These are phyloP conservation scores for Crocidura indochinensis DNA, from an alignment of 2,797 vertebrate species.

Conservation along the genomic window DNA sequence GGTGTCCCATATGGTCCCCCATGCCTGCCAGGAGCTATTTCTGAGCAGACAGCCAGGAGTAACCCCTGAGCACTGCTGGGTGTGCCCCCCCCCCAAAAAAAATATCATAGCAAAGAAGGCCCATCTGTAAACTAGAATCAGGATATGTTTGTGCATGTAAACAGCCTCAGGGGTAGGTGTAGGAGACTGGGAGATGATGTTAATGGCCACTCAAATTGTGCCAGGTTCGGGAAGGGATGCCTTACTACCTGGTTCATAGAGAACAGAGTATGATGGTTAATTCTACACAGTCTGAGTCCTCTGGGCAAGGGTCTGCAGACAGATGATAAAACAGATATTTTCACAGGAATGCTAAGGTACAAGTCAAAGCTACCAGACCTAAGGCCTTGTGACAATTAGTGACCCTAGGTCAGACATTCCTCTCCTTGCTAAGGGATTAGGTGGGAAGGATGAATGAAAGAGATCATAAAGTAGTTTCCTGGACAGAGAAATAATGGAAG, in stretches of 20 bases:
- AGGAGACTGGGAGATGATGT: not conserved
- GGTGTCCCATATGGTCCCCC: too few relatives aligned
- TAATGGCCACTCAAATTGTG: not conserved
- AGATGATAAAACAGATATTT: constrained; percentile 18
- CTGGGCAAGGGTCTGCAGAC: not conserved
- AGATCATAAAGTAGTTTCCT: not conserved
- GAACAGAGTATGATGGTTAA: not conserved
- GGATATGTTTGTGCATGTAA: not conserved
- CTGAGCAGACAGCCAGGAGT: too few relatives aligned
- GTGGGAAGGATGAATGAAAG: not conserved
- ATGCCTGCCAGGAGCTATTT: too few relatives aligned
- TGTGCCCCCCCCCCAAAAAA: too few relatives aligned
- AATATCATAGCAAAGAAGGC: too few relatives aligned
- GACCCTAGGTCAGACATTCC: not conserved
- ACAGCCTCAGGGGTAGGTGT: not conserved
- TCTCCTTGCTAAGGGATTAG: not conserved
- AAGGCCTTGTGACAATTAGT: not conserved
- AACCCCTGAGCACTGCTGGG: too few relatives aligned
- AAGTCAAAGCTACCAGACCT: not conserved
- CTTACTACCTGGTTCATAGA: too few relatives aligned
- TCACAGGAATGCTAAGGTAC: not conserved
- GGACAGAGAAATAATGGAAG: constrained; percentile 24
- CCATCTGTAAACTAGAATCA: not conserved
- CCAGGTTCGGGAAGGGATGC: not conserved
- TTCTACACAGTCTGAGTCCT: not conserved